Conservation (phyloP, 53 echinoderm and acorn worm species). For the Stichopus horrens region DNA sequence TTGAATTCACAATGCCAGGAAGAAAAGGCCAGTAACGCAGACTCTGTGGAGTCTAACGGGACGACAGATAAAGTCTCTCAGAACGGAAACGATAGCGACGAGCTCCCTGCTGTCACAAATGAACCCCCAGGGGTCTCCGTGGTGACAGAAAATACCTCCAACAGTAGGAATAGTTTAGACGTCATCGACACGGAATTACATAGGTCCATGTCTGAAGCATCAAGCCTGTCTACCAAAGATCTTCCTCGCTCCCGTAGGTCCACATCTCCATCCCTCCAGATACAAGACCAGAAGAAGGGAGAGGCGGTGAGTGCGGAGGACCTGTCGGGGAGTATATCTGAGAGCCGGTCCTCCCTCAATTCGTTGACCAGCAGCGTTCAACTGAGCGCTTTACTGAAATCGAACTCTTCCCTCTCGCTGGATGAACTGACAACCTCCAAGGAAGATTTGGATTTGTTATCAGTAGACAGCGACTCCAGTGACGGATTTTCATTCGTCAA, state of each 20-base stretch:
- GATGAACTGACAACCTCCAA: constrained; percentile 64
- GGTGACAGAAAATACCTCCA: not conserved
- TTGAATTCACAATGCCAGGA: constrained; percentile 22
- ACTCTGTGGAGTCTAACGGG: not conserved
- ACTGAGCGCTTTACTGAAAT: constrained; percentile 20
- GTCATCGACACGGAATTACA: not conserved
- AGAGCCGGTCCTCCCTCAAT: constrained; percentile 23
- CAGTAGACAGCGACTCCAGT: constrained; percentile 91
- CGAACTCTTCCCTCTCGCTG: constrained; percentile 62
- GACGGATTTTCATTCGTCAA: constrained; percentile 69
- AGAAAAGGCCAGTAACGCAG: constrained; percentile 4
- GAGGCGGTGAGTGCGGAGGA: not conserved
- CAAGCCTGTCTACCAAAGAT: constrained; percentile 1
- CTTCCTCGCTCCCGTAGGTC: not conserved
- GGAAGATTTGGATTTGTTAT: constrained; percentile 77
- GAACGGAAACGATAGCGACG: not conserved
- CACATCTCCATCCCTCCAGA: constrained; percentile 16
- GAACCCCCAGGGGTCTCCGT: constrained; percentile 9
- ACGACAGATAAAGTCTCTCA: not conserved
- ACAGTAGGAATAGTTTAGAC: constrained; percentile 7
- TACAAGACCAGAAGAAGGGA: not conserved
- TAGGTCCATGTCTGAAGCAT: constrained; percentile 31
- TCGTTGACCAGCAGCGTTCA: constrained; percentile 32
- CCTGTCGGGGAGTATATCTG: not conserved
- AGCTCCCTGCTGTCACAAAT: not conserved